phyloP scores from a whole-genome alignment of 1,140 invertebrate species.

The Orius insidiosus region DNA sequence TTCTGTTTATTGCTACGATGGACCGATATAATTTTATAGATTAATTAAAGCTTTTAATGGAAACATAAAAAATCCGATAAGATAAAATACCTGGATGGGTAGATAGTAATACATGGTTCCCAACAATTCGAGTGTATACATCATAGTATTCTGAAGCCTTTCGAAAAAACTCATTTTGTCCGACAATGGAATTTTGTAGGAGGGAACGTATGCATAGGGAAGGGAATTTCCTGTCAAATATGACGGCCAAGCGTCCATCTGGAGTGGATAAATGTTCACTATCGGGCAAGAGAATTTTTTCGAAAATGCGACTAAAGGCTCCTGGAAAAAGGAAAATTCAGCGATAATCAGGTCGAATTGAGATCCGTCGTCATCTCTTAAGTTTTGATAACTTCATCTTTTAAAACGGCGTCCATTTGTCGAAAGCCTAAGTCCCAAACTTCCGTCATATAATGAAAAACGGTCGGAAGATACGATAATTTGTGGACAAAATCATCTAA shows the following conservation, averaged over 20 bases:
- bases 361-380: background rate
- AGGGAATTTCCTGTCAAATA: background rate
- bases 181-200: constrained; percentile 1
- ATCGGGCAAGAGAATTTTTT: constrained; percentile 22
- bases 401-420: too few species aligned
- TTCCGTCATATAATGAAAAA: too few species aligned
- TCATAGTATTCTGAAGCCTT: constrained; percentile 29
- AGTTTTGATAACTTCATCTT: too few species aligned
- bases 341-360: constrained; percentile 23
- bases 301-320: constrained; percentile 22
- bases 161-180: constrained; percentile 35
- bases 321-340: constrained; percentile 22
- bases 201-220: too few species aligned
- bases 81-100: constrained; percentile 3
- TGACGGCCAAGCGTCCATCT: background rate
- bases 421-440: too few species aligned
- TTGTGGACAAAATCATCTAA: too few species aligned
- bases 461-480: too few species aligned
- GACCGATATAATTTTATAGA: too few species aligned
- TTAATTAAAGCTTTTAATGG: too few species aligned
- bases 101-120: background rate
- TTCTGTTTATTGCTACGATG: too few species aligned
- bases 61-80: too few species aligned
- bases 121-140: background rate
- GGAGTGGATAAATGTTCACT: constrained; percentile 13